phyloP scores from a whole-genome alignment of 2,113 vertebrate species.

The Loxodonta africana region DNA sequence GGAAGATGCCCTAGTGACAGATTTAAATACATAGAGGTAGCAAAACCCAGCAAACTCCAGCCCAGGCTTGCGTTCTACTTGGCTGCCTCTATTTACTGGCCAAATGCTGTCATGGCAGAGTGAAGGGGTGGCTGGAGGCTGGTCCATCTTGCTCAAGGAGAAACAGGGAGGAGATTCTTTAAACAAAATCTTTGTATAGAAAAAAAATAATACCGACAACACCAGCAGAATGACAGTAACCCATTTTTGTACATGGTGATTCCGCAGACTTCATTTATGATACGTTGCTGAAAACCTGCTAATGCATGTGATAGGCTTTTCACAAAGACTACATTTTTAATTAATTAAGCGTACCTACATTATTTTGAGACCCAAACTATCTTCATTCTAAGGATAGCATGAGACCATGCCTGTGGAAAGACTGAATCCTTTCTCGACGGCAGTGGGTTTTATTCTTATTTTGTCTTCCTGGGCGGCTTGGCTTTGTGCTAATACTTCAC shows the following conservation, averaged over 20 bases:
- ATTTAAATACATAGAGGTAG: not conserved
- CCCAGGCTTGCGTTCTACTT: constrained; percentile 12
- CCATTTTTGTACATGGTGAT: not conserved
- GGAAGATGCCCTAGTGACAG: not conserved
- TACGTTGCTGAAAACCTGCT: not conserved
- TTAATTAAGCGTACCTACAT: constrained; percentile 16
- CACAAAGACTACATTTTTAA: not conserved
- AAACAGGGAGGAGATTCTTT: not conserved
- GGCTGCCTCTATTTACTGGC: constrained; percentile 8
- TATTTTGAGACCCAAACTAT: not conserved
- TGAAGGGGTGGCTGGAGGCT: too few relatives aligned
- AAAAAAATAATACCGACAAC: constrained; percentile 28
- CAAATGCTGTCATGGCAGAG: not conserved
- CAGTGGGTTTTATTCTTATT: not conserved
- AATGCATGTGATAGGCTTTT: not conserved
- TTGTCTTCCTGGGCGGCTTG: not conserved
- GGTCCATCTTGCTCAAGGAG: not conserved
- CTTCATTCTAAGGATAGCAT: not conserved
- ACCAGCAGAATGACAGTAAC: not conserved
- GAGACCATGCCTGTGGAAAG: not conserved
- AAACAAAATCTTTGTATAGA: not conserved
- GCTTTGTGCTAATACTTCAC: not conserved
- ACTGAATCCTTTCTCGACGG: not conserved
- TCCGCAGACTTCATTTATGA: not conserved
- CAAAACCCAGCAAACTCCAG: not conserved